These are phyloP conservation scores for Lycocorax pyrrhopterus DNA, from an alignment of 2,113 vertebrate species.

Conservation along the genomic window DNA sequence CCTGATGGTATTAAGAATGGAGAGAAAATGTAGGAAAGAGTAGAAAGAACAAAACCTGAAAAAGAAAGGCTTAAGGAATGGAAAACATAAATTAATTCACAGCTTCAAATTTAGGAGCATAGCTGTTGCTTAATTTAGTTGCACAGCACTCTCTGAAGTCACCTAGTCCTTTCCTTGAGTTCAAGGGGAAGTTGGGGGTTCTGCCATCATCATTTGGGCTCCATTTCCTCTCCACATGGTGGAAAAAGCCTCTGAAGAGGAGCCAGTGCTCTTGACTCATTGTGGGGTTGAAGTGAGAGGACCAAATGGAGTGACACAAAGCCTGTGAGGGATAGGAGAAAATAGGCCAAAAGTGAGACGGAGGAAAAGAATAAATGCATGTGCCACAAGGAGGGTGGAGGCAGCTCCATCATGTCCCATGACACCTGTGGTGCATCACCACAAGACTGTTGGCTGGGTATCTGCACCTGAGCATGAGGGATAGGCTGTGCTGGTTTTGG, in stretches of 20 bases:
- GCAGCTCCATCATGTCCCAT: accelerated
- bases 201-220: background rate
- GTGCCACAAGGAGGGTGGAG: background rate
- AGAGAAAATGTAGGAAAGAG: background rate
- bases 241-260: background rate
- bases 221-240: background rate
- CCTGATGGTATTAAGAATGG: background rate
- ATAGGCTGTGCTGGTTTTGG: background rate
- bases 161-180: background rate
- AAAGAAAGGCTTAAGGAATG: background rate
- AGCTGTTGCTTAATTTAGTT: background rate
- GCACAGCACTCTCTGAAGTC: background rate
- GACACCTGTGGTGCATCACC: background rate
- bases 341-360: background rate
- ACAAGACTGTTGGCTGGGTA: background rate
- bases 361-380: background rate
- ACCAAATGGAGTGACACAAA: background rate
- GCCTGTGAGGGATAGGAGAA: background rate
- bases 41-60: background rate
- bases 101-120: background rate
- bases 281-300: background rate
- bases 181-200: background rate
- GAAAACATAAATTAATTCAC: background rate
- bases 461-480: background rate
- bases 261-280: background rate